A percentile compares a stretch with the other conserved stretches of the same genome.
phyloP scores from a whole-genome alignment of 2,113 vertebrate genomes.

The Podarcis raffonei region DNA sequence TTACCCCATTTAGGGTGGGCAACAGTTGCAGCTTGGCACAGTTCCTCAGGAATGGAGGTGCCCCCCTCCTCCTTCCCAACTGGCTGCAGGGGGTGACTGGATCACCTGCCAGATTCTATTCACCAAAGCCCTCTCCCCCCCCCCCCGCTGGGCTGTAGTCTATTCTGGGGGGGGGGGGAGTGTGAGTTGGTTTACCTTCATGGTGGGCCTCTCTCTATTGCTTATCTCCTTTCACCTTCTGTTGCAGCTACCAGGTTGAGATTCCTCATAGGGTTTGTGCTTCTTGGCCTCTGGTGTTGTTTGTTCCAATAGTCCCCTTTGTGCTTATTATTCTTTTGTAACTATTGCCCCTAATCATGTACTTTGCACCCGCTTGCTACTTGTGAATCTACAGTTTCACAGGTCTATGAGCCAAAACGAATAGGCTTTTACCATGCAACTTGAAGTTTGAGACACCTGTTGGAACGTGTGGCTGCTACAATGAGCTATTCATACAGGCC shows the following conservation, averaged over 20 bases:
- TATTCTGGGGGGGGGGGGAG: too few species aligned
- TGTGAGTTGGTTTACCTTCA: background rate
- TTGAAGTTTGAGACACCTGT: background rate
- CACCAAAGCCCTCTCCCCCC: too few species aligned
- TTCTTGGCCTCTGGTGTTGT: background rate
- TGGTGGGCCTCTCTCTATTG: background rate
- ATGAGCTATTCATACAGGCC: background rate
- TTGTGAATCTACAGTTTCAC: background rate
- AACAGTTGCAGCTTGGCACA: too few species aligned
- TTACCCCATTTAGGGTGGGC: background rate
- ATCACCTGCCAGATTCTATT: too few species aligned
- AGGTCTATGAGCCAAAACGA: background rate
- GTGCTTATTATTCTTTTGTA: background rate
- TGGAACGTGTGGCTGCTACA: background rate
- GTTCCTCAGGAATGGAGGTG: too few species aligned
- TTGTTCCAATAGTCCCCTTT: background rate
- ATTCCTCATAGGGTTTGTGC: background rate
- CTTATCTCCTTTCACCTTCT: background rate
- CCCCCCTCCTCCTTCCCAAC: background rate
- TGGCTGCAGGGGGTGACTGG: too few species aligned
- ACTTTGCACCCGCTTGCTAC: too few species aligned
- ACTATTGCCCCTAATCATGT: background rate
- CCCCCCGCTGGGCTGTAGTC: too few species aligned
- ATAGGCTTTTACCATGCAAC: background rate
- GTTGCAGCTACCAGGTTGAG: background rate